Evolutionary conservation across 2,797 vertebrate genomes (phyloP), one percentile per base, ranked within the genome.

Genomic region (Sebastes miniatus): DNA sequence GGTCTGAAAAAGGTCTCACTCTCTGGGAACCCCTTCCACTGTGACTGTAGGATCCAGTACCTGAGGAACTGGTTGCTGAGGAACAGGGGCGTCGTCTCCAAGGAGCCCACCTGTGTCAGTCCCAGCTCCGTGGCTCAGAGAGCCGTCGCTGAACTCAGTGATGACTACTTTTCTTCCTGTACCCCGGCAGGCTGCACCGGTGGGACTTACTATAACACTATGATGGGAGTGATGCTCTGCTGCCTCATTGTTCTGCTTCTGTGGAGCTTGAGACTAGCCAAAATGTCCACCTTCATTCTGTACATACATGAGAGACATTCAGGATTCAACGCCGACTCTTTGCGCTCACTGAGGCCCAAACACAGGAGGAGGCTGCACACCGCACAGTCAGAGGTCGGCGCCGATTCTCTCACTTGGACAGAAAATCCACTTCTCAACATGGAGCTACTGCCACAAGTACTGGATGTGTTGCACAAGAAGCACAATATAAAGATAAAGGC

Each of bases 21-120:
- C 5, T 92, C 94, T 2, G 92, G 86, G n/a, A 97, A 97, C 81
- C 94, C 93, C 2, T 96, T 96, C 86, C 94, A 95, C 88, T 97
- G 97, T 34, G 95, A 95, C 88, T 97, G 96, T 74, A 64, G 79
- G 24, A 96, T 97, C 73, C 85, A 90, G 5, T 97, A 97, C 82
- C 77, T 97, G 43, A 94, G 93, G 76, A 88, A 83, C 85, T 97
- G 96, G 96, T 77, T 97, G 59, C 83, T 89, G 77, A 94, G 80
- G 71, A 96, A 95, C 84, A 75, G 20, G 61, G 91, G 25, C 1
- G 13, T 79, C 5, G 70, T 87, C 9, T 34, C 73, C 1, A 70
- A 24, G 47, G 79, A 81, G 18, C 90, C 95, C 1, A 85, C 43
- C 18, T 97, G 96, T 61, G 80, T 88, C 81, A 93, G 92, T 56